phyloP scores from a whole-genome alignment of 1,140 invertebrate species.

The Polypedilum pembai region DNA sequence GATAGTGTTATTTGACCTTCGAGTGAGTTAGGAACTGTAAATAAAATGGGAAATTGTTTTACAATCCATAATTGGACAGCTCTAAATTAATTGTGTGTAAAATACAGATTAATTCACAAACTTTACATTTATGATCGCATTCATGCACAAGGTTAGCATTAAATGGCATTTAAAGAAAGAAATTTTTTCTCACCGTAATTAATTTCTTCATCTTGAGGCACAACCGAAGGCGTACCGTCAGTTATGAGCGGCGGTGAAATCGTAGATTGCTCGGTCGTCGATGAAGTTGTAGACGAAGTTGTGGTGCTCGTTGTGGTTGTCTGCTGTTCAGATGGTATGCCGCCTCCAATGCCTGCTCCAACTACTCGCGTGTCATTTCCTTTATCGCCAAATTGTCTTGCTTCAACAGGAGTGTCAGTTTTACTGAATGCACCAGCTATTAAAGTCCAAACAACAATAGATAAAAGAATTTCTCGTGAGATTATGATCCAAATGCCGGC shows the following conservation, averaged over 20 bases:
- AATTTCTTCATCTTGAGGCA: constrained; percentile 15
- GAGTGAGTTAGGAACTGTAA: constrained; percentile 56
- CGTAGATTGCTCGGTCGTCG: constrained; percentile 45
- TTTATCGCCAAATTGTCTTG: constrained; percentile 36
- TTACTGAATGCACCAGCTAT: constrained; percentile 50
- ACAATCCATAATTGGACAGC: neutral
- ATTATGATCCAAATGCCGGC: constrained; percentile 26
- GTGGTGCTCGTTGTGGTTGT: constrained; percentile 46
- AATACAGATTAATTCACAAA: neutral
- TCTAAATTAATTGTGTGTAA: neutral
- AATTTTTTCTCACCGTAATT: constrained; percentile 33
- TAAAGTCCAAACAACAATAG: constrained; percentile 34
- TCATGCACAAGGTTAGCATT: neutral
- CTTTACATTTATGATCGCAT: neutral
- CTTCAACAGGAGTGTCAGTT: constrained; percentile 41
- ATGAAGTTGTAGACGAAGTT: constrained; percentile 44
- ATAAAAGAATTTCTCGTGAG: neutral
- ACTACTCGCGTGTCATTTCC: constrained; percentile 33
- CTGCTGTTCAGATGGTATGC: constrained; percentile 31
- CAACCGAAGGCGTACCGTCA: neutral
- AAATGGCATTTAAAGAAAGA: neutral
- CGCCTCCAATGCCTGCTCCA: constrained; percentile 33
- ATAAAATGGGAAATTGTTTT: constrained; percentile 35
- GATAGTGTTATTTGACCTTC: constrained; percentile 60
- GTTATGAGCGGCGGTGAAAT: neutral